Base-by-base conservation (phyloP, 2,113 vertebrate species). In the Entomyzon cyanotis region DNA sequence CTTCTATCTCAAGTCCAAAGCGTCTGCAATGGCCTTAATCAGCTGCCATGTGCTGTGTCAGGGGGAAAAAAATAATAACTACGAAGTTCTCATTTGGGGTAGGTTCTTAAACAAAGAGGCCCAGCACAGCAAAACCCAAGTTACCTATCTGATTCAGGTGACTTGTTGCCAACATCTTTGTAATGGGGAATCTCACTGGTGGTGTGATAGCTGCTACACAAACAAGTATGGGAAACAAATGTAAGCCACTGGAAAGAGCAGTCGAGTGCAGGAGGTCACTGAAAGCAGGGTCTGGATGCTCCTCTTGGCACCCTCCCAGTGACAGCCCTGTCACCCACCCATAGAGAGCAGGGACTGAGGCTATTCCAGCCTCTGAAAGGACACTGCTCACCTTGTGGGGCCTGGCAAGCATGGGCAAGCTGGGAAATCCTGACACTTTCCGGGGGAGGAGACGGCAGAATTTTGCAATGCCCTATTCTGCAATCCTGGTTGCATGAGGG, bases 221-320 rank as follows among this genome's bases (percentile, higher is more conserved):
- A 65, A 82, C 50, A 70, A 59, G 37, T 9, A 14, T 33, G 75
- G n/a, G 17, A 70, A 94, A 76, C 19, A 86, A 50, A 76, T 11
- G 67, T 46, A 24, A 42, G 39, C 33, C 15, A 4, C 49, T 27
- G 42, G 44, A 80, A 50, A 0, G 1, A 89, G 37, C 0, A 0
- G 35, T 39, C 0, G 0, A 17, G 41, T 12, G 35, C 80, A 30
- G 50, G n/a, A 70, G 76, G 37, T 62, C 3, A 1, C 76, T 31
- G 55, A 8, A 30, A 20, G 0, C 24, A 7, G n/a, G 28, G 58
- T 22, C 44, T 1, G 2, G 39, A 28, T 2, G 10, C 24, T 85
- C 24, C 44, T 83, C 2, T 0, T 44, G 62, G 62, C 52, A 64
- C 22, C 27, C 5, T 53, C 44, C 19, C 1, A 5, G 65, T 23